phyloP scores from a whole-genome alignment of 1,140 invertebrate genomes.

The Trinorchestia longiramus region DNA sequence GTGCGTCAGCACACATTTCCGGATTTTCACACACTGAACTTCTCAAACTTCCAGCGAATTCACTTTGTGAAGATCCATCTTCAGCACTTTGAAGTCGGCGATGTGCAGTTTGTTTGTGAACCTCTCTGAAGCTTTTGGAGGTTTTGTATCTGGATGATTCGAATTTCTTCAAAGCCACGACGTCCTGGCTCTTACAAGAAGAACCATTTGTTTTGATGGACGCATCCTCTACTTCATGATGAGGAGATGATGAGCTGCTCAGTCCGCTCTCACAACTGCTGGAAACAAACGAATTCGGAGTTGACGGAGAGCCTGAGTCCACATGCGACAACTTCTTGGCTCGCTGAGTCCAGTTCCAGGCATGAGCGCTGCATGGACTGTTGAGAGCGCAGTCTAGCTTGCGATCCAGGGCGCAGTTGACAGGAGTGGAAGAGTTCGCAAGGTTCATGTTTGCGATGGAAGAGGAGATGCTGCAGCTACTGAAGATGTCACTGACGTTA shows the following conservation, averaged over 20 bases:
- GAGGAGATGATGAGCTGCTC: slow-evolving; percentile 41
- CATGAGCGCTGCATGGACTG: background rate
- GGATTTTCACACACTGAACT: background rate
- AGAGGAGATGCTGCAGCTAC: background rate
- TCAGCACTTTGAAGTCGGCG: background rate
- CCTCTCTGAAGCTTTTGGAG: background rate
- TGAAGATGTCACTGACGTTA: background rate
- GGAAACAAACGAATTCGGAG: slow-evolving; percentile 21
- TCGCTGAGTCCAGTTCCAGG: slow-evolving; percentile 8
- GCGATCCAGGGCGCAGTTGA: background rate
- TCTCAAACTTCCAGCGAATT: background rate
- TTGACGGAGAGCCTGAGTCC: slow-evolving; percentile 48
- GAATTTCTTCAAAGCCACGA: background rate
- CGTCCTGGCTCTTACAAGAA: background rate
- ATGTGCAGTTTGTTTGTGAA: background rate
- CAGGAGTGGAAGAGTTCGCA: background rate
- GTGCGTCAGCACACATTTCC: background rate
- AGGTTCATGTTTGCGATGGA: background rate
- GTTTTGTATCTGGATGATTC: background rate
- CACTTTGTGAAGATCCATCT: background rate
- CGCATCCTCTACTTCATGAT: background rate
- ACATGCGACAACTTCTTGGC: slow-evolving; percentile 24
- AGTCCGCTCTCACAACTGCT: slow-evolving; percentile 42
- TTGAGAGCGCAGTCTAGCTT: background rate
- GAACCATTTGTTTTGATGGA: background rate